Evolutionary conservation across 2,797 vertebrate species (phyloP).

Genomic region (Zalophus californianus): DNA sequence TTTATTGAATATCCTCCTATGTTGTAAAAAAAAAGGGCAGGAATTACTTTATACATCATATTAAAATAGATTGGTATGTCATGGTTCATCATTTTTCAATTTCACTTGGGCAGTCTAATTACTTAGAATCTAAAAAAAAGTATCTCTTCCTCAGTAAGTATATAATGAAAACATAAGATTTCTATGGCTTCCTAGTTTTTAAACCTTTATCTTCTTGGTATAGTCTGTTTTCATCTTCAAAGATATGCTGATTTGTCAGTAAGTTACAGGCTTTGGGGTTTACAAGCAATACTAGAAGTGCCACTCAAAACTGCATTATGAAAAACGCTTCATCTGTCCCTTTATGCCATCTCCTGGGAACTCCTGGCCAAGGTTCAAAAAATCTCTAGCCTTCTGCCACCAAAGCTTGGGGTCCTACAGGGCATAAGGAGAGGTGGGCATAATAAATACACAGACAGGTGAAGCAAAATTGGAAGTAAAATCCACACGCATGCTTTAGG

Average conservation of each 20-base stretch:
- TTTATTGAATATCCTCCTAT: conserved; percentile 49
- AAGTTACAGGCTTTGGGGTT: conserved; percentile 40
- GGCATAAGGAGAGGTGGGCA: not conserved
- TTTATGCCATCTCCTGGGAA: not conserved
- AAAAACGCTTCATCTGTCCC: not conserved
- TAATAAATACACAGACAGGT: not conserved
- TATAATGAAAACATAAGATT: conserved; percentile 68
- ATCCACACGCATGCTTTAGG: not conserved
- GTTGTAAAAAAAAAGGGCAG: conserved; percentile 30
- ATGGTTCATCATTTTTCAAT: conserved; percentile 75
- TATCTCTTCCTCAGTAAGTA: conserved; percentile 48
- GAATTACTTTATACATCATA: conserved; percentile 45
- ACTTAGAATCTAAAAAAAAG: conserved; percentile 63
- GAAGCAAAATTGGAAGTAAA: not conserved
- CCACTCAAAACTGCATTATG: not conserved
- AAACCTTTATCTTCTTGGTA: conserved; percentile 42
- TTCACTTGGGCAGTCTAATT: conserved; percentile 66
- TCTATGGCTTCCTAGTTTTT: conserved; percentile 56
- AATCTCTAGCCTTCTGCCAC: not conserved
- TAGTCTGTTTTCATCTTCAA: conserved; percentile 72
- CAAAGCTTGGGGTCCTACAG: not conserved
- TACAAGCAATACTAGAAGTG: conserved; percentile 45
- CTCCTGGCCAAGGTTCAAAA: conserved; percentile 20
- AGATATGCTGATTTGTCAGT: conserved; percentile 63
- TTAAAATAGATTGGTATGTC: conserved; percentile 71